These are phyloP conservation scores for Bettongia penicillata DNA, from an alignment of 2,113 vertebrate genomes.

Conservation along the genomic window DNA sequence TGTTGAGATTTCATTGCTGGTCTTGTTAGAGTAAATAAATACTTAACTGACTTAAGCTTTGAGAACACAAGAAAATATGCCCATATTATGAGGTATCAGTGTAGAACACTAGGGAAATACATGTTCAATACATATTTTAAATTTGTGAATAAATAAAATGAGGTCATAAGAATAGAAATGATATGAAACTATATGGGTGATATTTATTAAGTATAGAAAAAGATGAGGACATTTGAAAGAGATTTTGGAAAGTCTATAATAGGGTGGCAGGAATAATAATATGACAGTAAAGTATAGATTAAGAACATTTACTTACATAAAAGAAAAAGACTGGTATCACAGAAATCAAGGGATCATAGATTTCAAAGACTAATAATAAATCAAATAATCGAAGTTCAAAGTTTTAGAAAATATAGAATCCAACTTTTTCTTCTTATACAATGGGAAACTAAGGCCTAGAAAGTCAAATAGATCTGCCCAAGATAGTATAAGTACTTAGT, in stretches of 20 bases:
- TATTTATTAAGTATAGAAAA: background rate
- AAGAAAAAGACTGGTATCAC: background rate
- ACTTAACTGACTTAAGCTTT: background rate
- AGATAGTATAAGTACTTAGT: background rate
- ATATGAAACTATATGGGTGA: background rate
- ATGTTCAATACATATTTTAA: background rate
- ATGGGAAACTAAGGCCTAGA: background rate
- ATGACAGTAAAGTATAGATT: background rate
- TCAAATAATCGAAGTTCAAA: too few relatives aligned
- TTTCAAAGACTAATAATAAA: too few relatives aligned
- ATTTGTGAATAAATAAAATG: background rate
- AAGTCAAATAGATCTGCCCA: background rate
- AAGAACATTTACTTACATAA: background rate
- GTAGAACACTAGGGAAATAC: background rate
- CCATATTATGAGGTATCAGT: background rate
- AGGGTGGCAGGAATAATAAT: background rate
- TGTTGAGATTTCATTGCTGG: background rate
- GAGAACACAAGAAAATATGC: too few relatives aligned
- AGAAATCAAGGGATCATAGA: background rate
- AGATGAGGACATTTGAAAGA: background rate
- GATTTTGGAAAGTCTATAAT: background rate
- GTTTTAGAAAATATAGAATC: background rate
- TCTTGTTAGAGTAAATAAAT: background rate
- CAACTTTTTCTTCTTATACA: background rate
- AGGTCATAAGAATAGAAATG: background rate